Percentiles rank a stretch among this genome's conserved stretches.
phyloP scores from a whole-genome alignment of 1,140 invertebrate genomes.

The Heliconius nattereri region DNA sequence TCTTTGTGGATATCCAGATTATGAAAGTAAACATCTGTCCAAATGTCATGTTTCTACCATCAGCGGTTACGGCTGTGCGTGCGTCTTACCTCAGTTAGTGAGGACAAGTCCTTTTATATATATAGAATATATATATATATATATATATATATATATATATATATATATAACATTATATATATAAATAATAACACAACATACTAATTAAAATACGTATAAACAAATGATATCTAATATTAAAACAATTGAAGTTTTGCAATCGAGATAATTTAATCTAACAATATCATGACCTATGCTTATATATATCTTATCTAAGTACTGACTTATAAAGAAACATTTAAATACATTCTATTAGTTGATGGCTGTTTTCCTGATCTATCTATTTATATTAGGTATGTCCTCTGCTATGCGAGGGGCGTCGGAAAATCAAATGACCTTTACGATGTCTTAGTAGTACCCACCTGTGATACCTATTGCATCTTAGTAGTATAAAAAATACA shows the following conservation, averaged over 20 bases:
- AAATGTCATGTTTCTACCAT: too few relatives aligned
- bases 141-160: too few relatives aligned
- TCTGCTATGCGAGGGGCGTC: neutral
- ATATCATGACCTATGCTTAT: neutral
- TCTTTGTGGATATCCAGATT: too few relatives aligned
- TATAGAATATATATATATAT: too few relatives aligned
- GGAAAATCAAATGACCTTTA: conserved; percentile 3
- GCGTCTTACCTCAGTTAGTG: too few relatives aligned
- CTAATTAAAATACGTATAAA: neutral
- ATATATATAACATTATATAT: too few relatives aligned
- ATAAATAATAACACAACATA: neutral
- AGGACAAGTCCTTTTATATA: too few relatives aligned
- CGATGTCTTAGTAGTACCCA: neutral
- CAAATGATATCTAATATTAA: neutral
- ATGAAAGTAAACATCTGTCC: too few relatives aligned
- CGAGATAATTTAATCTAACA: neutral
- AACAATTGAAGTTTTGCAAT: neutral
- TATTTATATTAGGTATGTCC: conserved; percentile 1
- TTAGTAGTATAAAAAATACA: neutral
- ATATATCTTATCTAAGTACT: neutral
- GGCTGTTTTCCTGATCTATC: conserved; percentile 27
- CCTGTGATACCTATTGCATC: neutral
- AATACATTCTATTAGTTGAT: conserved; percentile 4
- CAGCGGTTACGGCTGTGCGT: too few relatives aligned
- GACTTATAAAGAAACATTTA: neutral